A percentile compares a stretch with the other conserved stretches of the same genome.
phyloP scores from a whole-genome alignment of 1,140 invertebrate genomes.

The Arion vulgaris region DNA sequence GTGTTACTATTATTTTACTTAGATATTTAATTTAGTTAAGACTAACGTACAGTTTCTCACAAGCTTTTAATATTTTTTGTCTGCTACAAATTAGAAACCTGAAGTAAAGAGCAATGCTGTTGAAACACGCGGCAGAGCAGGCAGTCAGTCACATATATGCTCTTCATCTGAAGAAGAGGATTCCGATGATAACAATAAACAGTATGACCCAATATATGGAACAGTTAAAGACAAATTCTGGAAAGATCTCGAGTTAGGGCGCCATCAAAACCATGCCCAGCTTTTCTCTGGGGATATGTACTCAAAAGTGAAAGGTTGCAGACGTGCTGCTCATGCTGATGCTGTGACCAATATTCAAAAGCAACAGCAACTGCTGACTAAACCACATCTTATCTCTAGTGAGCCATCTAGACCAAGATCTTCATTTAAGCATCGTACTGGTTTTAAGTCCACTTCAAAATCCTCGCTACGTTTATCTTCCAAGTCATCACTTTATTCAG shows the following conservation, averaged over 20 bases:
- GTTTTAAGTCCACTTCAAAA: neutral
- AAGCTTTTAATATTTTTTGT: too few species aligned
- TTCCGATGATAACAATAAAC: neutral
- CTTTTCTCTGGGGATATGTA: conserved; percentile 37
- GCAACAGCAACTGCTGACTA: conserved; percentile 13
- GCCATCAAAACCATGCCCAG: conserved; percentile 1
- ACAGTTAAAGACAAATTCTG: conserved; percentile 30
- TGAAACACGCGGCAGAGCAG: neutral
- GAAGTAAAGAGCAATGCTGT: neutral
- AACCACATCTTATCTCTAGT: neutral
- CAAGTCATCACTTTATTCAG: neutral
- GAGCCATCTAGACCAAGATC: conserved; percentile 7
- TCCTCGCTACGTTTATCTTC: neutral
- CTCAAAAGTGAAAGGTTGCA: conserved; percentile 37
- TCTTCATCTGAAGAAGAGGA: neutral
- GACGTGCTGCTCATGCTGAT: conserved; percentile 35
- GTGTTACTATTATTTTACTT: too few species aligned
- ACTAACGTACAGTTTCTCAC: too few species aligned
- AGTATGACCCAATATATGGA: conserved; percentile 29
- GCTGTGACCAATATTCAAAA: conserved; percentile 33
- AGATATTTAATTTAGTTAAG: too few species aligned
- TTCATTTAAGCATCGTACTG: neutral
- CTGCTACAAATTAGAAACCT: neutral
- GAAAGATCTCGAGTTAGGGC: conserved; percentile 36
- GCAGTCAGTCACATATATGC: neutral